Base-by-base conservation (phyloP, 1,140 invertebrate genomes). In the Tetramorium alpestre region DNA sequence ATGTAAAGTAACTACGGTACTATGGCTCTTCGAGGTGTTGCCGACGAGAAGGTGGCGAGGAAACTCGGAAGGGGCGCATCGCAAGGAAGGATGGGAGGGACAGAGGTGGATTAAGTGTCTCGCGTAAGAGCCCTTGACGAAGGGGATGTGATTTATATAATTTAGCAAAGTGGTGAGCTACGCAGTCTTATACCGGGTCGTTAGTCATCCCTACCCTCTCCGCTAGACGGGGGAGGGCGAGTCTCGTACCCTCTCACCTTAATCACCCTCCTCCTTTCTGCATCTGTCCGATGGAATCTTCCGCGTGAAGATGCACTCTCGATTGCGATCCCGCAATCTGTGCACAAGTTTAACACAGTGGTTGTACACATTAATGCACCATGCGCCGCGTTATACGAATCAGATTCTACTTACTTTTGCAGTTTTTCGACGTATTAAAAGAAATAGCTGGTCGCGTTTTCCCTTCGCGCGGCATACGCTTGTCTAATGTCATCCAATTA, bases 81-180 rank as follows among this genome's bases (percentile, higher is more conserved):
- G 62, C 54, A 67, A 8, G 16, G 86, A 70, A 49, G 25, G 54
- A 44, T 56, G 44, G 38, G 81, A 81, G 72, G 90, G 87, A 90
- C 91, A 54, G 82, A 84, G 76, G 89, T 88, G 87, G 92, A 93
- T 93, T 93, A 93, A 93, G 87, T 89, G 89, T 84, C 91, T 91
- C 88, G 86, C 87, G 88, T 87, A 92, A 93, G 90, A 92, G 88
- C 93, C 87, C 92, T 92, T 93, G 93, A 93, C 91, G 91, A 93
- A 92, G 91, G 92, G 90, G 87, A 88, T 89, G 91, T 93, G 94
- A 94, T 94, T 94, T 94, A 94, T 94, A 94, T 94, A 94, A 94
- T 94, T 94, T 94, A 94, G 92, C 92, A 93, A 94, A 94, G 94
- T 94, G 93, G 87, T 91, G 89, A 93, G 91, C 90, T 90, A 90